Evolutionary conservation across 2,113 vertebrate genomes (phyloP).

Genomic region (Phycodurus eques): DNA sequence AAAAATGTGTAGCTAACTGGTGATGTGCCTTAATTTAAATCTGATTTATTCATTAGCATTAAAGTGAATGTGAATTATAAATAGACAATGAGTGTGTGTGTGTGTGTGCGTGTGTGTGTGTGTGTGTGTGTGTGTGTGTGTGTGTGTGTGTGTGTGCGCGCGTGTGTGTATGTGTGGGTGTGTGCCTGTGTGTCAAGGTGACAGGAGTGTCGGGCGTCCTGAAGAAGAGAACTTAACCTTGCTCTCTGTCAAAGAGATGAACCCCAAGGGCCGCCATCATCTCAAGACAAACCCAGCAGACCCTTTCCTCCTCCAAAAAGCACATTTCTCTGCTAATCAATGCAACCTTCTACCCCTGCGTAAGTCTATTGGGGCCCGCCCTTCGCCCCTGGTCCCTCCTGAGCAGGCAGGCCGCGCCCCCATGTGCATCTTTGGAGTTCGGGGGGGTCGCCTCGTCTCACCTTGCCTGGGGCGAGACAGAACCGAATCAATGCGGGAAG

Average conservation of each 20-base stretch:
- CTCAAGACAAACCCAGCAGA: slow-evolving; percentile 32
- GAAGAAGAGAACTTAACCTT: slow-evolving; percentile 30
- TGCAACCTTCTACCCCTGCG: slow-evolving; percentile 13
- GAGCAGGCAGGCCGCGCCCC: slow-evolving; percentile 3
- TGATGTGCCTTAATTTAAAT: background rate
- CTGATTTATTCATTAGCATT: background rate
- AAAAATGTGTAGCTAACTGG: background rate
- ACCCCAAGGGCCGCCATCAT: slow-evolving; percentile 35
- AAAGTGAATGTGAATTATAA: background rate
- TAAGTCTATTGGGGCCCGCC: slow-evolving; percentile 4
- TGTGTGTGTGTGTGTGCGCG: background rate
- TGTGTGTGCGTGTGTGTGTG: too few relatives aligned
- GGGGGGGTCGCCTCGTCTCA: slow-evolving; percentile 11
- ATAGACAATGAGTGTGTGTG: background rate
- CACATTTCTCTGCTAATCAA: slow-evolving; percentile 38
- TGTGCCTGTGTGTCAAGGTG: background rate
- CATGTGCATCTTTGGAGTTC: slow-evolving; percentile 10
- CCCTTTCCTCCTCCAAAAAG: slow-evolving; percentile 19
- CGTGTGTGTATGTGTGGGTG: background rate
- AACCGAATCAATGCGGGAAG: slow-evolving; percentile 37
- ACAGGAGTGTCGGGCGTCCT: background rate
- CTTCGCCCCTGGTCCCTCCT: background rate
- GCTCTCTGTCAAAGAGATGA: slow-evolving; percentile 34
- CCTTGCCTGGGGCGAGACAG: slow-evolving; percentile 36
- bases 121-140: background rate